Percentiles rank a stretch among this genome's conserved stretches.
These are phyloP conservation scores for Anisognathus igniventris DNA, from an alignment of 2,797 vertebrate species.

Conservation along the genomic window DNA sequence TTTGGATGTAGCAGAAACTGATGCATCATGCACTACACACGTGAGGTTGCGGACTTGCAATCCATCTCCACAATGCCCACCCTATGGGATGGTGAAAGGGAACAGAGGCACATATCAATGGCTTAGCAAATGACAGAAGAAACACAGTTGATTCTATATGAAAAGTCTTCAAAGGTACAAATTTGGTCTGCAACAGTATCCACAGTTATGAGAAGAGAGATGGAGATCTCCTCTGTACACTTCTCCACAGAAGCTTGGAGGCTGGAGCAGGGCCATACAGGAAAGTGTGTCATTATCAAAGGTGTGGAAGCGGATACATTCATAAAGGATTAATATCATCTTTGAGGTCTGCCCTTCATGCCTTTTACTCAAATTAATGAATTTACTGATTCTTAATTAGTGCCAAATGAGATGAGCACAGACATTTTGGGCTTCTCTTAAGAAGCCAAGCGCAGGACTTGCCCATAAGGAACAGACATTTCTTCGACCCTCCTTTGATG, in stretches of 20 bases:
- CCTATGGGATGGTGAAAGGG: slow-evolving; percentile 66
- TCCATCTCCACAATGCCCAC: slow-evolving; percentile 91
- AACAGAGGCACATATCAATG: background rate
- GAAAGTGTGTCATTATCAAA: background rate
- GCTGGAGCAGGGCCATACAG: background rate
- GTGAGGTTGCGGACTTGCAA: slow-evolving; percentile 82
- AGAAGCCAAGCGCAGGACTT: background rate
- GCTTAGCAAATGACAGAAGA: background rate
- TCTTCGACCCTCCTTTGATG: background rate
- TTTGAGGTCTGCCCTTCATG: background rate
- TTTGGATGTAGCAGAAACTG: slow-evolving; percentile 60
- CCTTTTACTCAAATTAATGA: background rate
- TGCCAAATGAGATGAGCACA: background rate
- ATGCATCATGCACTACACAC: slow-evolving; percentile 83
- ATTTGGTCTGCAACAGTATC: background rate
- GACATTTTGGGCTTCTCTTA: background rate
- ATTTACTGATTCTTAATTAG: background rate
- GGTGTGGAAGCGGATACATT: background rate
- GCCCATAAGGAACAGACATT: background rate
- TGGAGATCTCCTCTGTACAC: background rate
- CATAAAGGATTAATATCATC: background rate
- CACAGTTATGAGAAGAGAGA: background rate
- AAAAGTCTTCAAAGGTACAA: background rate
- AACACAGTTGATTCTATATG: background rate
- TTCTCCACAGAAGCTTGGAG: background rate